phyloP scores from a whole-genome alignment of 64 coral and sea anemone genomes.

The Montipora efflorescens region DNA sequence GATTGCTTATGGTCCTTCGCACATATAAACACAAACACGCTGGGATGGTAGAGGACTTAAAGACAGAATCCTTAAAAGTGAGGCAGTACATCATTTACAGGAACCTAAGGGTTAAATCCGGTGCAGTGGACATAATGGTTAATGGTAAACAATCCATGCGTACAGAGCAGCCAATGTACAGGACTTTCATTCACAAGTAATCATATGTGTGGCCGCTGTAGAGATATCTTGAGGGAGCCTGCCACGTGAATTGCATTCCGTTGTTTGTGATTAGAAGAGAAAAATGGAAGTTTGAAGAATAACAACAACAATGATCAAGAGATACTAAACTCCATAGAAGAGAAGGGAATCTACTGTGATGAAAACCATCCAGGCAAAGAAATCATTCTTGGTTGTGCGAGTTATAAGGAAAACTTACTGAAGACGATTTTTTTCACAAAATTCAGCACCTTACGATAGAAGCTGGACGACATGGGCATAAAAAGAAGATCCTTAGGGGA shows the following conservation, averaged over 20 bases:
- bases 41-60: not conserved
- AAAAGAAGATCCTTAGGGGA: slow-evolving; percentile 6
- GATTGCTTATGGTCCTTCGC: not conserved
- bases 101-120: not conserved
- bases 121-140: slow-evolving; percentile 1
- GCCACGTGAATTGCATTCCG: not conserved
- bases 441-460: not conserved
- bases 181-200: not conserved
- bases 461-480: slow-evolving; percentile 9
- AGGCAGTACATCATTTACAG: slow-evolving; percentile 4
- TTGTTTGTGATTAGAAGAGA: too few relatives aligned
- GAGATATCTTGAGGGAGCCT: not conserved
- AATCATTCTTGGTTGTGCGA: not conserved
- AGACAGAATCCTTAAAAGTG: not conserved
- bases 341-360: not conserved
- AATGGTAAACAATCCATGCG: slow-evolving; percentile 10
- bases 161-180: slow-evolving; percentile 8
- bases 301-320: not conserved
- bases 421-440: not conserved
- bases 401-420: slow-evolving; percentile 15
- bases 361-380: slow-evolving; percentile 7
- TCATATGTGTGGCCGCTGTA: not conserved
- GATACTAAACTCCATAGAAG: not conserved
- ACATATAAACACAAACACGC: too few relatives aligned
- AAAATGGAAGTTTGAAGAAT: not conserved